A percentile compares a stretch with the other conserved stretches of the same genome.
phyloP scores from a whole-genome alignment of 2,113 vertebrate genomes.

The Fregata magnificens region DNA sequence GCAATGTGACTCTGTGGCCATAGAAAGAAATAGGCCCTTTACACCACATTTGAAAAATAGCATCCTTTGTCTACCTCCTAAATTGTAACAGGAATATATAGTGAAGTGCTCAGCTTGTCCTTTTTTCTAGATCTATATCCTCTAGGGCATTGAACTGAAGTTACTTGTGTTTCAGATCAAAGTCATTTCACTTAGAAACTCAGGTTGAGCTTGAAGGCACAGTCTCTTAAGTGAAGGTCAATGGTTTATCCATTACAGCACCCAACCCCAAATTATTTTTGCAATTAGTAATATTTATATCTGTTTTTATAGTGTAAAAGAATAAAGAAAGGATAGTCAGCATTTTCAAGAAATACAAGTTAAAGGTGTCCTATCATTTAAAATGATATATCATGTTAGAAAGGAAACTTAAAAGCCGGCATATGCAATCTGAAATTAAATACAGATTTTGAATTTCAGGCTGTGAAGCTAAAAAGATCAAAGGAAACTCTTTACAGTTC shows the following conservation, averaged over 20 bases:
- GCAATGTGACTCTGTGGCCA: slow-evolving; percentile 11
- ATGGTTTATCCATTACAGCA: slow-evolving; percentile 68
- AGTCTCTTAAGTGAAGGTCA: slow-evolving; percentile 69
- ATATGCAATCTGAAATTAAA: slow-evolving; percentile 82
- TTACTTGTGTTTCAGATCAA: slow-evolving; percentile 67
- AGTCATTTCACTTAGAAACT: slow-evolving; percentile 64
- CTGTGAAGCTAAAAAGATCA: slow-evolving; percentile 81
- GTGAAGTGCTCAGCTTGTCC: slow-evolving; percentile 15
- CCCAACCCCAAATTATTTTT: slow-evolving; percentile 67
- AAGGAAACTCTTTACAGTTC: slow-evolving; percentile 79
- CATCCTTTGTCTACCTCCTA: slow-evolving; percentile 19
- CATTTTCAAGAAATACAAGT: slow-evolving; percentile 77
- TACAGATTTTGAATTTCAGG: slow-evolving; percentile 82
- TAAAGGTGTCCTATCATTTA: slow-evolving; percentile 78
- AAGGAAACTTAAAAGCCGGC: slow-evolving; percentile 79
- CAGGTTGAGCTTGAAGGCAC: slow-evolving; percentile 62
- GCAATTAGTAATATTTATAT: slow-evolving; percentile 75
- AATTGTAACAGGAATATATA: slow-evolving; percentile 27
- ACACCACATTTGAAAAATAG: slow-evolving; percentile 28
- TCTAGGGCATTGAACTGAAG: slow-evolving; percentile 66
- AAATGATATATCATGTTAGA: slow-evolving; percentile 78
- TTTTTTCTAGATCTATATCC: slow-evolving; percentile 56
- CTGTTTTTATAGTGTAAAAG: slow-evolving; percentile 75
- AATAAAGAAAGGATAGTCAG: slow-evolving; percentile 72
- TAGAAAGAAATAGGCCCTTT: slow-evolving; percentile 20